Conservation (phyloP, 2,113 vertebrate species). For the Neofelis nebulosa region DNA sequence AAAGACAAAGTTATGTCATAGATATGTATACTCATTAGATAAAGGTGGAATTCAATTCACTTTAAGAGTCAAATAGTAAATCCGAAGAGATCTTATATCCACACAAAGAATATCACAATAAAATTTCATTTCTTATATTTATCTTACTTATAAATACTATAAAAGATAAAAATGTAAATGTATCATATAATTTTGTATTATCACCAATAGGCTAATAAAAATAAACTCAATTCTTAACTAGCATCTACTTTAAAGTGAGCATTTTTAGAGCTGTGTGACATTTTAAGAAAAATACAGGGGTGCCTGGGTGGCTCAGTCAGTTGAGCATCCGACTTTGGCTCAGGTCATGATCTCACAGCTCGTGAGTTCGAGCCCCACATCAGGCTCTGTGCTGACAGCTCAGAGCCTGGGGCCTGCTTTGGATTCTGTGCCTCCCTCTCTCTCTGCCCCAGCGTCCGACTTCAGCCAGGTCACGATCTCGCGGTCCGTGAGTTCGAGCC, state of each 20-base stretch:
- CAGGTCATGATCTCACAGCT: too few relatives aligned
- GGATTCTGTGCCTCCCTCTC: too few relatives aligned
- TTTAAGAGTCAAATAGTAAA: neutral
- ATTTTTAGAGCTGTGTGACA: neutral
- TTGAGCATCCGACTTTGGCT: too few relatives aligned
- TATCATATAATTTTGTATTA: neutral
- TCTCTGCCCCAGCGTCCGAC: too few relatives aligned
- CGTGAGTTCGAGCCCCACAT: too few relatives aligned
- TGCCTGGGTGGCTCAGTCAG: too few relatives aligned
- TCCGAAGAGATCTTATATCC: neutral
- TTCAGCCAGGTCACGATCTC: too few relatives aligned
- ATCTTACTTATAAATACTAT: neutral
- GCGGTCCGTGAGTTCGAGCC: too few relatives aligned
- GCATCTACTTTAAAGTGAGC: neutral
- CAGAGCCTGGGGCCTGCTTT: too few relatives aligned
- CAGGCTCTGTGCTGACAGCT: too few relatives aligned
- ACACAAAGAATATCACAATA: neutral
- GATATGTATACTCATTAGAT: neutral
- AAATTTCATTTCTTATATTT: constrained; percentile 13
- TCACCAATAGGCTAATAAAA: neutral
- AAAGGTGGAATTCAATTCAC: neutral
- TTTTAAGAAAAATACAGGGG: neutral
- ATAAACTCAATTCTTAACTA: neutral
- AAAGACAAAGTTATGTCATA: neutral
- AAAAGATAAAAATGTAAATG: neutral